Base-by-base conservation (phyloP, 2,113 vertebrate genomes). In the Spheniscus mendiculus region DNA sequence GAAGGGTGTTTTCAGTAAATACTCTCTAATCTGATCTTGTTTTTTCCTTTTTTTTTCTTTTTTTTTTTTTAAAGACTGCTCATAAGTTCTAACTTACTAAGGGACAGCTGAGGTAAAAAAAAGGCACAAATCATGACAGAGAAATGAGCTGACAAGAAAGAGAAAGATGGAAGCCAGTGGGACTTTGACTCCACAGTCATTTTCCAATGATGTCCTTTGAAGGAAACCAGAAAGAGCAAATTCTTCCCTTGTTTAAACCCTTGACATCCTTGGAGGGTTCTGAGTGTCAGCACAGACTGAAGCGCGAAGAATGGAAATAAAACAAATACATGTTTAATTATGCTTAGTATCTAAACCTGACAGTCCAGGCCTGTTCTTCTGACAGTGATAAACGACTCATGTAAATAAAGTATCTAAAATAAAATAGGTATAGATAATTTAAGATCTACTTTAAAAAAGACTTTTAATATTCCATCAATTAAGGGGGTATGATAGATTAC, bases 1-100 rank as follows among this genome's bases (percentile, higher is more conserved):
- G 40, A 91, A 94, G 27, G 62, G 32, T 3, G 1, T 67, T 94
- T 96, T 94, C 55, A 90, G 62, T 92, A 97, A 95, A 92, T 79
- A 83, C 2, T 84, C 3, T 47, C 15, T 26, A 62, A 95, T 90
- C 20, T 87, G 36, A 90, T 86, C 10, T 80, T 47, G 15, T 42
- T 7, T 6, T 10, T 8, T 7, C 11, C 5, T 45, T 8, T 34
- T 18, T 38, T 40, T 11, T 8, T 47, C 49, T 8, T 25, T 56
- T 26, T 50, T 44, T 42, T 42, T 38, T 34, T 17, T 44, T 59
- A 13, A 17, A 14, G 18, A 25, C 1, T 4, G 1, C 1, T 78
- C 2, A 2, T 76, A 32, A 63, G 5, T 72, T 94, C 23, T 72
- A 63, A 30, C 36, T 69, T 85, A 36, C 23, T 74, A 62, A 42